These are phyloP conservation scores for Centruroides sculpturatus DNA, from an alignment of 1,140 invertebrate species.

Conservation along the genomic window DNA sequence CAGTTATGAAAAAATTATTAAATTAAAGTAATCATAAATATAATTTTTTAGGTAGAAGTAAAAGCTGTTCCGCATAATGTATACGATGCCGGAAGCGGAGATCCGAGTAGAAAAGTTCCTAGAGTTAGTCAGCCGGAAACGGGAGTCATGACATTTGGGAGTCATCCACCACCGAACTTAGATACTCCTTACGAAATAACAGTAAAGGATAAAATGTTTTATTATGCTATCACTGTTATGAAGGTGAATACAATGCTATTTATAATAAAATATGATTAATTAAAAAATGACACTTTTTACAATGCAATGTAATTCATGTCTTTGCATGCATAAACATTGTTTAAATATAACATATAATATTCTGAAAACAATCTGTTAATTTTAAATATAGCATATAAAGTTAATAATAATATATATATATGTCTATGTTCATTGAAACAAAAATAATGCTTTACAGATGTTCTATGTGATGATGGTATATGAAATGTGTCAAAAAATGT, in stretches of 20 bases:
- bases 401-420: too few relatives aligned
- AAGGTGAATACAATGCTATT: slow-evolving; percentile 36
- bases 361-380: too few relatives aligned
- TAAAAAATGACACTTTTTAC: too few relatives aligned
- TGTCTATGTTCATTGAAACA: too few relatives aligned
- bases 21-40: not conserved
- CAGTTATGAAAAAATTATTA: not conserved
- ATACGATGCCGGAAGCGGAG: slow-evolving; percentile 29
- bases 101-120: slow-evolving; percentile 29
- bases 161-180: slow-evolving; percentile 47
- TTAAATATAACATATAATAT: too few relatives aligned
- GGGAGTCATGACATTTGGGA: slow-evolving; percentile 48
- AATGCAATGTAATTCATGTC: too few relatives aligned
- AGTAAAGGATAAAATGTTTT: slow-evolving; percentile 78
- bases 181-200: slow-evolving; percentile 74
- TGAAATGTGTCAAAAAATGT: too few relatives aligned
- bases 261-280: too few relatives aligned
- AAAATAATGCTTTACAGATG: too few relatives aligned
- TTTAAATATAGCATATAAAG: too few relatives aligned
- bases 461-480: too few relatives aligned
- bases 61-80: slow-evolving; percentile 50
- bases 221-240: slow-evolving; percentile 88
- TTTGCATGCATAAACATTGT: too few relatives aligned
- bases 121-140: slow-evolving; percentile 44
- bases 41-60: slow-evolving; percentile 43